Conservation (phyloP, 2,888 invertebrate genomes). For the Mactromeris polynyma region DNA sequence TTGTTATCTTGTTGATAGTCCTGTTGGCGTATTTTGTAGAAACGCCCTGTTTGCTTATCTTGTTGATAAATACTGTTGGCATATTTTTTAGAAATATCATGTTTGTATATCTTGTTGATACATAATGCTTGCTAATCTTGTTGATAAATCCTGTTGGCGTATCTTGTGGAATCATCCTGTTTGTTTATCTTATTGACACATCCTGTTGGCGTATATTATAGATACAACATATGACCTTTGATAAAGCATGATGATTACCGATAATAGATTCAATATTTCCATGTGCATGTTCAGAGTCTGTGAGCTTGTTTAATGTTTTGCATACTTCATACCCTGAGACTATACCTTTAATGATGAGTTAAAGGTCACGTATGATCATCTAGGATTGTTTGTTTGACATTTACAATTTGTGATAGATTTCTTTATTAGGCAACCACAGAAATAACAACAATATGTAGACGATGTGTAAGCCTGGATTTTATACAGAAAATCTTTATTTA, state of each 20-base stretch:
- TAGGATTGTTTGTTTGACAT: neutral
- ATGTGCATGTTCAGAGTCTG: no score
- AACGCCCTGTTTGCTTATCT: neutral
- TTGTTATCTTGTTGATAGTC: neutral
- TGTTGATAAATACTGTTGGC: neutral
- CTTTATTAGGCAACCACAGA: neutral
- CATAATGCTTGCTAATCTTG: neutral
- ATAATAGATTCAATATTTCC: no score
- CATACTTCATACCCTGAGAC: no score
- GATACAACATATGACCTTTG: no score
- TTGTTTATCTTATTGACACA: no score
- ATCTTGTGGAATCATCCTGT: neutral
- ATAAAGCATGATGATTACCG: no score
- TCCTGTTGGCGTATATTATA: no score
- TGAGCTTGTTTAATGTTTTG: no score
- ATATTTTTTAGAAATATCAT: neutral
- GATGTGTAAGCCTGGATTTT: no score
- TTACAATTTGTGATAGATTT: neutral
- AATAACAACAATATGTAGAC: neutral
- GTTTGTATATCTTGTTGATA: neutral
- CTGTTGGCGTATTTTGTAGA: neutral
- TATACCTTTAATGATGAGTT: neutral
- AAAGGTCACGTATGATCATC: neutral
- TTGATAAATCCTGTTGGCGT: neutral
- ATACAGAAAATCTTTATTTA: no score